phyloP scores from a whole-genome alignment of 2,888 invertebrate species.

The Heliconius ethilla region DNA sequence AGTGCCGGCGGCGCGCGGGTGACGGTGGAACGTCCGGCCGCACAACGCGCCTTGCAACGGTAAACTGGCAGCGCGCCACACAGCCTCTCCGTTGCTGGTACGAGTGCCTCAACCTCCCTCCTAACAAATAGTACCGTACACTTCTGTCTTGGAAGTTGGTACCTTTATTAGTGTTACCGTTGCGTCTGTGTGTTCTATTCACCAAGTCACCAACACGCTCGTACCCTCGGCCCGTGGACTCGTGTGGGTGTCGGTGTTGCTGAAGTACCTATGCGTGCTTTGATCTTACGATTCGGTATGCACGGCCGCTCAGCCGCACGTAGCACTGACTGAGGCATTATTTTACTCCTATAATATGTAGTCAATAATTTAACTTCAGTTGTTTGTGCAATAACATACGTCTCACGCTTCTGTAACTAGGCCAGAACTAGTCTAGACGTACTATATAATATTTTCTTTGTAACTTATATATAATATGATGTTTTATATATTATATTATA shows the following conservation, averaged over 20 bases:
- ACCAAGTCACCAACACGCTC: constrained; percentile 51
- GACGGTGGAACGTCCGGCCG: constrained; percentile 77
- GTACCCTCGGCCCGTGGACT: constrained; percentile 53
- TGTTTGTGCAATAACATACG: constrained; percentile 76
- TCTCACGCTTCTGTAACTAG: constrained; percentile 57
- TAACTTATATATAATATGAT: constrained; percentile 27
- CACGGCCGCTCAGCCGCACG: constrained; percentile 78
- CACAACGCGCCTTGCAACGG: constrained; percentile 82
- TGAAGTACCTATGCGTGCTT: constrained; percentile 81
- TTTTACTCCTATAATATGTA: constrained; percentile 78
- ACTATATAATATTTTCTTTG: constrained; percentile 41
- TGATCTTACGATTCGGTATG: constrained; percentile 82
- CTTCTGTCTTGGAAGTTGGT: constrained; percentile 70
- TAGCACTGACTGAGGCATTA: constrained; percentile 73
- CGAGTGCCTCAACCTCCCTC: constrained; percentile 81
- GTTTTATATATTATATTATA: too few relatives aligned
- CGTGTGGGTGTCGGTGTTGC: constrained; percentile 77
- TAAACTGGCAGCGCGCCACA: constrained; percentile 78
- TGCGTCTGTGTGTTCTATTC: constrained; percentile 65
- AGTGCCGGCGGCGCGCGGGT: constrained; percentile 77
- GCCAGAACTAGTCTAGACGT: constrained; percentile 46
- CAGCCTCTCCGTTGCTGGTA: constrained; percentile 79
- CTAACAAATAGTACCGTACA: constrained; percentile 82
- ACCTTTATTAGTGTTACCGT: constrained; percentile 72
- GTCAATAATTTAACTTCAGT: constrained; percentile 77